phyloP scores from a whole-genome alignment of 2,113 vertebrate species.

The Dipodomys ordii region DNA sequence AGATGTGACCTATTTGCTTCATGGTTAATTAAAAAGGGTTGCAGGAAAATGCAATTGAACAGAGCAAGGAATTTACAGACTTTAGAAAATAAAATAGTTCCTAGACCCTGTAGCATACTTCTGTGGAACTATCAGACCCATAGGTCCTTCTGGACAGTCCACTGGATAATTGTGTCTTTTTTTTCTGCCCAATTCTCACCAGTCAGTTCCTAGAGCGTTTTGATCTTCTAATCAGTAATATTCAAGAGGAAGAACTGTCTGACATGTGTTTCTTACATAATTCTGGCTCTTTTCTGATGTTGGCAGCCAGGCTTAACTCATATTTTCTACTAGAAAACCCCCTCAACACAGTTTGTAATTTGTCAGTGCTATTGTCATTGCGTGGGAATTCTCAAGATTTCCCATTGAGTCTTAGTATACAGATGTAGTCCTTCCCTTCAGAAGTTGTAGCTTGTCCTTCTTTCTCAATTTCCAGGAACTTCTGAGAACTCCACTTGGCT shows the following conservation, averaged over 20 bases:
- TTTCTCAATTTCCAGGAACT: not conserved
- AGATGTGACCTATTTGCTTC: slow-evolving; percentile 1
- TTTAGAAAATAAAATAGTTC: slow-evolving; percentile 39
- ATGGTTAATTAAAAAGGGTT: slow-evolving; percentile 3
- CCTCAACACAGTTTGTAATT: not conserved
- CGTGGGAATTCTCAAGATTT: not conserved
- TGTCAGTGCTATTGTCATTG: not conserved
- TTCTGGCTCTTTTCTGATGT: not conserved
- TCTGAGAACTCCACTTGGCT: not conserved
- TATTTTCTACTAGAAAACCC: slow-evolving; percentile 34
- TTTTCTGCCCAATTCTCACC: not conserved
- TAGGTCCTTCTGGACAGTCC: not conserved
- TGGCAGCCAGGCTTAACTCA: not conserved
- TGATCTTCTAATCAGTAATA: not conserved
- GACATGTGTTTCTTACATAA: not conserved
- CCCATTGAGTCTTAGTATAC: not conserved
- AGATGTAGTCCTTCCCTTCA: not conserved
- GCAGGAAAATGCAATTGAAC: slow-evolving; percentile 37
- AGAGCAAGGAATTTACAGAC: not conserved
- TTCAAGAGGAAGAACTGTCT: not conserved
- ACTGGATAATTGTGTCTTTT: not conserved
- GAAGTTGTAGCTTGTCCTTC: not conserved
- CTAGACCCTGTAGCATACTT: not conserved
- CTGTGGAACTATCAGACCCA: not conserved
- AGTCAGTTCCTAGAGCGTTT: not conserved